Conservation (phyloP, 2,888 invertebrate species). For the Camponotus fellah region DNA sequence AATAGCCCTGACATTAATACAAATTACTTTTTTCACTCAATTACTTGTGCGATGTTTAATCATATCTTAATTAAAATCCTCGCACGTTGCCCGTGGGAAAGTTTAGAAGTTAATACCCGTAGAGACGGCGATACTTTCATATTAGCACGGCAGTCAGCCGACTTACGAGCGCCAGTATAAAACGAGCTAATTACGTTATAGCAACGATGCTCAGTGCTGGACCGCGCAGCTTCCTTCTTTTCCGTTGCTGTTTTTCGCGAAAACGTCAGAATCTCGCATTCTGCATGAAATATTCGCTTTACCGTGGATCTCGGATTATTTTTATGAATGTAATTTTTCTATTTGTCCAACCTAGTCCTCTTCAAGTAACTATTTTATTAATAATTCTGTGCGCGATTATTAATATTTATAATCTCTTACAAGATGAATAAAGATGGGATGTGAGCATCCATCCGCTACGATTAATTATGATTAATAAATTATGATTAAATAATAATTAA, state of each 20-base stretch:
- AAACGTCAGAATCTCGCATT: slow-evolving; percentile 3
- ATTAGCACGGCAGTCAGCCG: slow-evolving; percentile 75
- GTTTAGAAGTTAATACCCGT: slow-evolving; percentile 73
- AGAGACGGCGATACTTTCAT: slow-evolving; percentile 81
- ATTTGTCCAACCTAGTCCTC: background rate
- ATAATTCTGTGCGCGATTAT: background rate
- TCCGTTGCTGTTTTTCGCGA: slow-evolving; percentile 28
- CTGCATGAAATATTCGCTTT: slow-evolving; percentile 9
- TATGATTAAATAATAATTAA: slow-evolving; percentile 5
- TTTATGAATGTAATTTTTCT: background rate
- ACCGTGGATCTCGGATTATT: background rate
- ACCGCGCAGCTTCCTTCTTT: slow-evolving; percentile 21
- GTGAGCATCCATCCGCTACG: background rate
- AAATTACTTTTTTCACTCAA: slow-evolving; percentile 75
- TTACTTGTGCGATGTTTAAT: slow-evolving; percentile 77
- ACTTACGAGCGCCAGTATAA: slow-evolving; percentile 76
- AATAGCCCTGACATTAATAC: background rate
- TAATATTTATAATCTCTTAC: slow-evolving; percentile 15
- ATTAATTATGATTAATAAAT: background rate
- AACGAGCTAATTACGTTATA: slow-evolving; percentile 81
- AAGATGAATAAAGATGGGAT: background rate
- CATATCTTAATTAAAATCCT: slow-evolving; percentile 83
- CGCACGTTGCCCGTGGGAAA: slow-evolving; percentile 76
- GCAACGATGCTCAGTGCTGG: slow-evolving; percentile 44
- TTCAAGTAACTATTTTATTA: background rate